phyloP scores from a whole-genome alignment of 1,140 invertebrate genomes.

The Sarcophaga peregrina region DNA sequence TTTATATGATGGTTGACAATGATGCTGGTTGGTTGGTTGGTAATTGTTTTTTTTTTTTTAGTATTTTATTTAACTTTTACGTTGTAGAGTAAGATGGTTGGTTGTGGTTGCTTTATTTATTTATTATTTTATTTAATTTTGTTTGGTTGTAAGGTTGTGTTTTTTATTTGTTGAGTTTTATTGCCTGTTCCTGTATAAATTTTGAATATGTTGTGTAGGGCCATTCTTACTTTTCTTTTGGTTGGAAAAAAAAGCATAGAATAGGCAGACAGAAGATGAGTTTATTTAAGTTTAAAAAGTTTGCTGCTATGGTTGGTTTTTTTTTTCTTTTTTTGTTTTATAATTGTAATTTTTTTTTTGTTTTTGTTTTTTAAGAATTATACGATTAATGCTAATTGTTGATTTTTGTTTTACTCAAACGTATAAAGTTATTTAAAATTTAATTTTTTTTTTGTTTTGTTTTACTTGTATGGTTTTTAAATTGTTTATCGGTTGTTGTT shows the following conservation, averaged over 20 bases:
- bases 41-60: background rate
- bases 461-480: conserved; percentile 20
- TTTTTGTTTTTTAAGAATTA: background rate
- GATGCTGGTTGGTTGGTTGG: background rate
- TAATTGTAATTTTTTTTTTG: background rate
- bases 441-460: conserved; percentile 15
- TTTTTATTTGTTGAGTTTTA: background rate
- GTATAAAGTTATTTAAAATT: conserved; percentile 39
- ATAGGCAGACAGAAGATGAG: background rate
- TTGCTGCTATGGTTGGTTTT: conserved; percentile 28
- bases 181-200: conserved; percentile 11
- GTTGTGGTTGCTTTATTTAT: background rate
- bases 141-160: background rate
- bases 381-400: conserved; percentile 35
- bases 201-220: background rate
- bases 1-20: background rate
- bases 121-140: background rate
- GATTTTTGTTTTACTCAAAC: conserved; percentile 40
- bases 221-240: background rate
- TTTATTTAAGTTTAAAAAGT: conserved; percentile 43
- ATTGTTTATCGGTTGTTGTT: conserved; percentile 33
- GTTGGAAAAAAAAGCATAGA: conserved; percentile 2
- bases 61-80: background rate
- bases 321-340: conserved; percentile 14
- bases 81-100: background rate